Evolutionary conservation across 2,797 vertebrate genomes (phyloP).

Genomic region (Poecilia wingei): DNA sequence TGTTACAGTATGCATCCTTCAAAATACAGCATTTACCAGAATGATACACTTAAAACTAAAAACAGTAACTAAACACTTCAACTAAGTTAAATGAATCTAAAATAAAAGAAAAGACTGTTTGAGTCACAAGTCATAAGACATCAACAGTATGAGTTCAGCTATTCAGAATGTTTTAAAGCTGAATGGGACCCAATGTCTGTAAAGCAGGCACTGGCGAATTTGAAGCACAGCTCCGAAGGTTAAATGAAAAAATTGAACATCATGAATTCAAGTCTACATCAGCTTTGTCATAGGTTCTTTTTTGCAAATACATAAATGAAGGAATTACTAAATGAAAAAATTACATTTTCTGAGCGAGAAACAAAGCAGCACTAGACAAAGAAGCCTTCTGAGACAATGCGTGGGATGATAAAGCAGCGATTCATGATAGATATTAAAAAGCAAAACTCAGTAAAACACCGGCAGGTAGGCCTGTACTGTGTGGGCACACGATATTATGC

Average conservation of each 20-base stretch:
- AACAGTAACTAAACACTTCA: background rate
- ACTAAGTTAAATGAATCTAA: background rate
- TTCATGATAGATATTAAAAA: slow-evolving; percentile 65
- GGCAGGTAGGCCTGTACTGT: slow-evolving; percentile 66
- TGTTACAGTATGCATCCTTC: background rate
- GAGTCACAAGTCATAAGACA: background rate
- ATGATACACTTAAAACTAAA: background rate
- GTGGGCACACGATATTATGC: slow-evolving; percentile 71
- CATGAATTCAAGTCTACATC: slow-evolving; percentile 32
- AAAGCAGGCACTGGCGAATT: background rate
- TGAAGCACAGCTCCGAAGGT: background rate
- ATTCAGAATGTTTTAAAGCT: background rate
- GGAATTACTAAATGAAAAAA: slow-evolving; percentile 61
- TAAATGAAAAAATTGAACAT: slow-evolving; percentile 3
- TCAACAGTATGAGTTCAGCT: background rate
- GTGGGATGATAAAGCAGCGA: slow-evolving; percentile 76
- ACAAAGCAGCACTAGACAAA: slow-evolving; percentile 71
- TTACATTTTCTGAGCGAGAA: slow-evolving; percentile 66
- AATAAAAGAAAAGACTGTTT: background rate
- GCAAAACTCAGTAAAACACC: slow-evolving; percentile 62
- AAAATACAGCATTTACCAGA: background rate
- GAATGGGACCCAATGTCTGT: background rate
- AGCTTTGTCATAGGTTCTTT: slow-evolving; percentile 33
- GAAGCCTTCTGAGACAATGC: slow-evolving; percentile 78
- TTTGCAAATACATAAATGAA: slow-evolving; percentile 62